Evolutionary conservation across 2,797 vertebrate species (phyloP).

Genomic region (Florisuga fusca): DNA sequence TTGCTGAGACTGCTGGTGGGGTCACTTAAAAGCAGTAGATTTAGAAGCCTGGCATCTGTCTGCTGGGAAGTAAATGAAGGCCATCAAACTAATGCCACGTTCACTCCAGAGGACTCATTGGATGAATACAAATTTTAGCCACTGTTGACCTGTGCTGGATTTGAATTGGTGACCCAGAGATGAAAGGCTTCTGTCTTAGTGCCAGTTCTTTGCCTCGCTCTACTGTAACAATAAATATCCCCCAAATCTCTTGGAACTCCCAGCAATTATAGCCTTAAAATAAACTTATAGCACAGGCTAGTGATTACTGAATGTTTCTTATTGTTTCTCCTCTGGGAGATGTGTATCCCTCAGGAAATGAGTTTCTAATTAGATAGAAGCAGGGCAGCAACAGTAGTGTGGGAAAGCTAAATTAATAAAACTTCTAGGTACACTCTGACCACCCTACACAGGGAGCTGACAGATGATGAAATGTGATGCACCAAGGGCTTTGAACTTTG

Average conservation of each 20-base stretch:
- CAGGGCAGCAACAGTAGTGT: conserved; percentile 47
- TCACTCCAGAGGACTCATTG: neutral
- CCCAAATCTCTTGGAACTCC: conserved; percentile 39
- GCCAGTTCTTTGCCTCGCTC: neutral
- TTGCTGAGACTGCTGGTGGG: neutral
- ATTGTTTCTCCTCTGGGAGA: conserved; percentile 61
- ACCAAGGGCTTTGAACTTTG: neutral
- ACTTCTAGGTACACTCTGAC: neutral
- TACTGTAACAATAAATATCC: conserved; percentile 63
- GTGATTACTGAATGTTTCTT: conserved; percentile 49
- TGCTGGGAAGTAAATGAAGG: neutral
- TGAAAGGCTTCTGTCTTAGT: conserved; percentile 19
- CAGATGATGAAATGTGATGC: neutral
- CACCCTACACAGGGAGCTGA: neutral
- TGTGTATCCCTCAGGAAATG: conserved; percentile 68
- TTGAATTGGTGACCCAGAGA: neutral
- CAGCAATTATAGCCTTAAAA: conserved; percentile 59
- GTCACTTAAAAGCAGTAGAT: neutral
- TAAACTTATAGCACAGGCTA: conserved; percentile 56
- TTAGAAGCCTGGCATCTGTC: neutral
- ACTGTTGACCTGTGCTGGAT: neutral
- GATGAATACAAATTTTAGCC: neutral
- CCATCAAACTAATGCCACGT: neutral
- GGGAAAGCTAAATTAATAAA: conserved; percentile 57
- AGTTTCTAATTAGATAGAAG: conserved; percentile 60